Evolutionary conservation across 2,888 invertebrate genomes (phyloP), one percentile per base, ranked within the genome.

Genomic region (Yponomeuta malinellus): DNA sequence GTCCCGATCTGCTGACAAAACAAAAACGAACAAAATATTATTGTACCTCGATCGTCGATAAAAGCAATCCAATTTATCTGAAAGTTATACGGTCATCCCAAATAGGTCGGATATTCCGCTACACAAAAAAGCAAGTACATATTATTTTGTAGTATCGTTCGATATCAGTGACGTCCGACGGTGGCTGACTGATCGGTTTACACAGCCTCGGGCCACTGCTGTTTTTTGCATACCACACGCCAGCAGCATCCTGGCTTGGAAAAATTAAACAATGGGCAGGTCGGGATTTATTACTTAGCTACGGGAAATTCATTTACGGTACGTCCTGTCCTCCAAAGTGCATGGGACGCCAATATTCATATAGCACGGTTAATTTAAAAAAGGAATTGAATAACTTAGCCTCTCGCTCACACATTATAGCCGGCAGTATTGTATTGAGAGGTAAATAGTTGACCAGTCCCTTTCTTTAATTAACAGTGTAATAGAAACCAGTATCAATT

Each of bases 21-120:
- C 52, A 15, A 59, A 59, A 59, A 59, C 52, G 15, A 15, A 59
- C 52, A 59, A 59, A 59, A 59, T 59, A 8, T 59, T 59, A 59
- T 59, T 59, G 52, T 59, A 59, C 52, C 52, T 59, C 52, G 52
- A 59, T 59, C 15, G 52, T 15, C 52, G 52, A 59, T 59, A 59
- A 59, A 59, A 59, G 52, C 52, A 59, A 59, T 59, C 52, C 52
- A 59, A 59, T 59, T 59, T 59, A 59, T 59, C 15, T 59, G 52
- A 59, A 59, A 59, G 52, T 59, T 59, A 59, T 59, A 15, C 52
- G 52, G 52, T 59, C 52, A 59, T 59, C 52, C 52, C 52, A 59
- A 59, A 59, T 59, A 59, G 52, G 12, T 59, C 52, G 52, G 5
- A 59, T 59, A 59, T 59, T 59, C 52, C 52, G 8, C 2, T 12